Base-by-base conservation (phyloP, 1,140 invertebrate genomes). In the Drosophila arawakana region DNA sequence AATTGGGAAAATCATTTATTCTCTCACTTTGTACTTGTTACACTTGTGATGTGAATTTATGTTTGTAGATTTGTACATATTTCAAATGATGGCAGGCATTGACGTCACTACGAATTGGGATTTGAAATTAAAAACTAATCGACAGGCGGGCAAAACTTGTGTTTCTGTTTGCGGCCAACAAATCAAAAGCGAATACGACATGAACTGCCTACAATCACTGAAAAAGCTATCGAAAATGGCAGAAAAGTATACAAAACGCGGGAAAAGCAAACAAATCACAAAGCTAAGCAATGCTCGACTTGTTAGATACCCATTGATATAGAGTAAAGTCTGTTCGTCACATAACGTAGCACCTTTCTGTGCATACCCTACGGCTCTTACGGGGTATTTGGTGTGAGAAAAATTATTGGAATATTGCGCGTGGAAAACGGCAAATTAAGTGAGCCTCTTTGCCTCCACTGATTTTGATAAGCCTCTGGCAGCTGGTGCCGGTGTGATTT, bases 101-200 rank as follows among this genome's bases (percentile, higher is more conserved):
- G 83, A 86, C 83, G 83, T 86, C 83, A 86, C 80, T 52, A 30
- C 25, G 25, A 30, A 30, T 30, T 30, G 54, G 43, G 54, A 34
- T 35, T 21, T 41, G 76, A 76, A 86, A 86, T 89, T 83, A 88
- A 88, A 88, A 86, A 86, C 83, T 89, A 89, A 85, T 86, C 84
- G 84, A 67, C 59, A 76, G 58, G 46, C 46, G 67, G 70, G 67
- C 55, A 49, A 71, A 74, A 67, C 41, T 69, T 60, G 49, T 69
- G 47, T 67, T 43, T 54, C 57, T 69, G 55, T 67, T 43, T 50
- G 63, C 47, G 62, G 46, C 18, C 49, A 73, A 74, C 72, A 74
- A 69, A 74, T 69, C 72, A 74, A 74, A 74, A 69, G 18, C 35
- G 15, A 43, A 69, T 70, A 69, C 72, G 66, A 74, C 72, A 70